Evolutionary conservation across 2,797 vertebrate species (phyloP).

Genomic region (Ptychadena robeensis): DNA sequence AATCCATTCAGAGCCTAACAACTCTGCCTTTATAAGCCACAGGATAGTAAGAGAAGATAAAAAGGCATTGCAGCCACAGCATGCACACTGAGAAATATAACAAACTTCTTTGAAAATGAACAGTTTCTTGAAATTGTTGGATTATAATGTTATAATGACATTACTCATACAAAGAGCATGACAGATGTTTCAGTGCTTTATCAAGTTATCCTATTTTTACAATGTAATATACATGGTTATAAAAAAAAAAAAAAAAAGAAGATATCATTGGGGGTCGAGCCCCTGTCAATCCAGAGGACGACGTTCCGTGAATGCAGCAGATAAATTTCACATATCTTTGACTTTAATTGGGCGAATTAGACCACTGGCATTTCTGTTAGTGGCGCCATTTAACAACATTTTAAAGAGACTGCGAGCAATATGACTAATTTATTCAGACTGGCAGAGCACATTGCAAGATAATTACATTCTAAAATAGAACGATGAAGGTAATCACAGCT

Average conservation of each 20-base stretch:
- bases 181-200: not conserved
- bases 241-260: not conserved
- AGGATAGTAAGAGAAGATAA: not conserved
- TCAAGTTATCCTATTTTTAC: not conserved
- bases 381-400: constrained; percentile 43
- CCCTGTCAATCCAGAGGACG: constrained; percentile 9
- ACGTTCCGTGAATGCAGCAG: constrained; percentile 12
- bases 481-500: constrained; percentile 48
- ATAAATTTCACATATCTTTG: constrained; percentile 37
- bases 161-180: not conserved
- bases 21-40: not conserved
- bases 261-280: not conserved
- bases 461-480: constrained; percentile 60
- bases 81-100: not conserved
- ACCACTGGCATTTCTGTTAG: constrained; percentile 51
- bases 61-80: not conserved
- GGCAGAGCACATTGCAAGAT: constrained; percentile 57
- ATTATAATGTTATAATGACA: not conserved
- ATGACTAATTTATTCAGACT: constrained; percentile 59
- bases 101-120: not conserved
- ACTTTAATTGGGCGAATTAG: constrained; percentile 49
- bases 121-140: not conserved
- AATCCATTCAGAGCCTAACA: not conserved
- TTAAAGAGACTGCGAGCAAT: constrained; percentile 53
- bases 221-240: not conserved